Percentiles rank a stretch among this genome's conserved stretches.
These are phyloP conservation scores for Callyntrura guangdongensis DNA, from an alignment of 2,888 invertebrate species.

Conservation along the genomic window DNA sequence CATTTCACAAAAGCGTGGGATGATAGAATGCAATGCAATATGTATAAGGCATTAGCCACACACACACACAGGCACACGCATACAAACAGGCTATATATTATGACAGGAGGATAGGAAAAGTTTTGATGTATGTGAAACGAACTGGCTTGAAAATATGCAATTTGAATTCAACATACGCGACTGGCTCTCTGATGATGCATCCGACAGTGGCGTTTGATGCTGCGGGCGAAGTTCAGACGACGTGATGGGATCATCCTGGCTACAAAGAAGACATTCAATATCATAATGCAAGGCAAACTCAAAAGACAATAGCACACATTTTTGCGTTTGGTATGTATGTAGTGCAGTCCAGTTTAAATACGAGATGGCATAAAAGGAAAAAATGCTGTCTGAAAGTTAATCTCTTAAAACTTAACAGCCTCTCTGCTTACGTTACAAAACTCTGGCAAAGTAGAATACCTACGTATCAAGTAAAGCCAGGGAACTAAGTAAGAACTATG, in stretches of 20 bases:
- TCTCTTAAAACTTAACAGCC: too few relatives aligned
- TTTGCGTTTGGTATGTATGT: too few relatives aligned
- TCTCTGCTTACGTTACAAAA: too few relatives aligned
- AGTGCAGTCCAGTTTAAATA: too few relatives aligned
- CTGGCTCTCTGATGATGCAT: constrained; percentile 32
- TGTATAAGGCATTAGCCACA: background rate
- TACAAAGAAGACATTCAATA: background rate
- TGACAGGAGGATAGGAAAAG: constrained; percentile 20
- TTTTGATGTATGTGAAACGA: constrained; percentile 20
- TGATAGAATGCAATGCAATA: constrained; percentile 8
- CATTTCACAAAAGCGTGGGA: constrained; percentile 30
- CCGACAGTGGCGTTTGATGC: constrained; percentile 34
- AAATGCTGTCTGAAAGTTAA: too few relatives aligned
- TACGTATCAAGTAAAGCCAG: too few relatives aligned
- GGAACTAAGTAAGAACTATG: too few relatives aligned
- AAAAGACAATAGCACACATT: background rate
- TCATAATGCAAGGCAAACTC: too few relatives aligned
- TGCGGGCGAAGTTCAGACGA: constrained; percentile 39
- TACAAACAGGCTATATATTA: background rate
- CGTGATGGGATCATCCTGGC: constrained; percentile 23
- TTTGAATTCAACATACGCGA: constrained; percentile 59
- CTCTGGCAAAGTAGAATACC: too few relatives aligned
- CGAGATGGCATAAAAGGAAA: too few relatives aligned
- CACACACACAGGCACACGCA: background rate
- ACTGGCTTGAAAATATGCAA: constrained; percentile 27